phyloP scores from a whole-genome alignment of 2,888 invertebrate species.

The Agriopis marginaria region DNA sequence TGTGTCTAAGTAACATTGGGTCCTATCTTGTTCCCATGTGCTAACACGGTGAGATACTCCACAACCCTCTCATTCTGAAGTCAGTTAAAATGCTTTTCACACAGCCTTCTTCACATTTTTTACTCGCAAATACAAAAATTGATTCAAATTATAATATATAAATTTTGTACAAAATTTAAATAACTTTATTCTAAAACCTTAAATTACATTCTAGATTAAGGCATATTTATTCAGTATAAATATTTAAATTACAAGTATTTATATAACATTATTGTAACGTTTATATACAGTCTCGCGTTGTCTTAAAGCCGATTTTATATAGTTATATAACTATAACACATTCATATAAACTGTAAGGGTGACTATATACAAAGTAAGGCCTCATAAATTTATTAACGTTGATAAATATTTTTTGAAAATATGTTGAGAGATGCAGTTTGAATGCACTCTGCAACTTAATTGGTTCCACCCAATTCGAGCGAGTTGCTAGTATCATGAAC shows the following conservation, averaged over 20 bases:
- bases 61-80: constrained; percentile 44
- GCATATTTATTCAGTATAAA: constrained; percentile 81
- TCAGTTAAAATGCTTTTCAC: constrained; percentile 78
- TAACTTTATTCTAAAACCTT: constrained; percentile 52
- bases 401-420: constrained; percentile 41
- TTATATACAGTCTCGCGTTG: constrained; percentile 83
- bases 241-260: constrained; percentile 77
- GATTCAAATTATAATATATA: constrained; percentile 53
- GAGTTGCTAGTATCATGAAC: constrained; percentile 51
- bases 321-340: constrained; percentile 64
- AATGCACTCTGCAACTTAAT: constrained; percentile 66
- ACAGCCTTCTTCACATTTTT: constrained; percentile 74
- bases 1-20: constrained; percentile 31
- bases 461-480: constrained; percentile 69
- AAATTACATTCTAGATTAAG: constrained; percentile 69
- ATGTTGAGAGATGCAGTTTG: constrained; percentile 28
- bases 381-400: constrained; percentile 45
- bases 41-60: constrained; percentile 49
- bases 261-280: constrained; percentile 70
- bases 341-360: constrained; percentile 61
- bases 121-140: constrained; percentile 48
- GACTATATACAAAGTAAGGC: constrained; percentile 54
- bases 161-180: constrained; percentile 70
- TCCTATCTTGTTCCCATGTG: constrained; percentile 54
- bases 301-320: constrained; percentile 75